phyloP scores from a whole-genome alignment of 2,888 invertebrate species.

The Antheraea yamamai region DNA sequence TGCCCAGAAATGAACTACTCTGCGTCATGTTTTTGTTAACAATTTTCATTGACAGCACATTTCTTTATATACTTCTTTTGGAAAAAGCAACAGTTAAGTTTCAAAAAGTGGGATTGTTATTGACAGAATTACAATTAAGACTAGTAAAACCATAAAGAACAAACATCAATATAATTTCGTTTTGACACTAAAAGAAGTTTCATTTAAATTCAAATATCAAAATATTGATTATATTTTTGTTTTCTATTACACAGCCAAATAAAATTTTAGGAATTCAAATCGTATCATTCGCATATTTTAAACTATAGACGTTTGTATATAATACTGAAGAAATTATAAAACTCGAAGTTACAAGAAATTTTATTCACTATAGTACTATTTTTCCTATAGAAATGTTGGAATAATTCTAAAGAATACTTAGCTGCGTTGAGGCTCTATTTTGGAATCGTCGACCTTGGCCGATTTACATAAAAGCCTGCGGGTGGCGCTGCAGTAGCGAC shows the following conservation, averaged over 20 bases:
- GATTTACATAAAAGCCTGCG: slow-evolving; percentile 56
- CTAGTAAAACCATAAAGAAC: no score
- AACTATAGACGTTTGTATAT: background rate
- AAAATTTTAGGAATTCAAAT: background rate
- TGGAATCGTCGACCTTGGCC: slow-evolving; percentile 49
- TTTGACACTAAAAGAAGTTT: background rate
- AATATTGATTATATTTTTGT: background rate
- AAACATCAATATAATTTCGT: background rate
- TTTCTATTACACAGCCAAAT: background rate
- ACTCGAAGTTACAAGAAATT: background rate
- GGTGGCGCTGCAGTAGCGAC: slow-evolving; percentile 56
- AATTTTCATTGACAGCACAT: slow-evolving; percentile 29
- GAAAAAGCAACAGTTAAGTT: background rate
- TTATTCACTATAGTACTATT: background rate
- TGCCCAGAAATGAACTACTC: slow-evolving; percentile 46
- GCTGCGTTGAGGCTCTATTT: slow-evolving; percentile 12
- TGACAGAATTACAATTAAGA: background rate
- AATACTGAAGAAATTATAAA: background rate
- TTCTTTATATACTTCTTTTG: background rate
- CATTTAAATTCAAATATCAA: background rate
- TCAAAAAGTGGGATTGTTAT: background rate
- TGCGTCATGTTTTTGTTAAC: slow-evolving; percentile 54
- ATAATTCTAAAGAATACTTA: background rate
- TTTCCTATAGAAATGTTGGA: background rate
- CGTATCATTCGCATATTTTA: background rate